Percentiles rank a stretch among this genome's conserved stretches.
These are phyloP conservation scores for Malurus melanocephalus DNA, from an alignment of 2,113 vertebrate genomes.

Conservation along the genomic window DNA sequence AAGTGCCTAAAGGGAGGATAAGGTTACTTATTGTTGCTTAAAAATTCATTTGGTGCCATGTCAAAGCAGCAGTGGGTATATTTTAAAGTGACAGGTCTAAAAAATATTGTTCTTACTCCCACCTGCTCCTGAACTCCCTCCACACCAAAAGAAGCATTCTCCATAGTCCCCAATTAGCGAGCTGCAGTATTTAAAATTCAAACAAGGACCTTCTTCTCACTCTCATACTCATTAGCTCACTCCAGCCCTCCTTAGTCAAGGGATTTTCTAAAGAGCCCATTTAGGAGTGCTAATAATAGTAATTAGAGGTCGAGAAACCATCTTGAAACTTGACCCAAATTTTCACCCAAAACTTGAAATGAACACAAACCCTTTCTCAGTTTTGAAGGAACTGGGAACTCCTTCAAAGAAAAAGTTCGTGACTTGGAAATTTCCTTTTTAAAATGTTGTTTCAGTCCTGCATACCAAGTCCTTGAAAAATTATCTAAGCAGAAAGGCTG, in stretches of 20 bases:
- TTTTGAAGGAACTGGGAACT: slow-evolving; percentile 38
- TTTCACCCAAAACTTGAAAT: slow-evolving; percentile 66
- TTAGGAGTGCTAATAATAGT: slow-evolving; percentile 68
- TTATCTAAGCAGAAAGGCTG: slow-evolving; percentile 39
- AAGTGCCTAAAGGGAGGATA: slow-evolving; percentile 42
- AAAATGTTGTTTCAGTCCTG: slow-evolving; percentile 42
- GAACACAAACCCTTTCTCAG: slow-evolving; percentile 39
- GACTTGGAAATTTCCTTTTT: slow-evolving; percentile 52
- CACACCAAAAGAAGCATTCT: slow-evolving; percentile 28
- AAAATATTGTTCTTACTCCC: slow-evolving; percentile 52
- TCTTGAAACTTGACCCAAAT: slow-evolving; percentile 70
- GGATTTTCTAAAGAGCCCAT: slow-evolving; percentile 67
- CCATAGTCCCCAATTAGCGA: slow-evolving; percentile 48
- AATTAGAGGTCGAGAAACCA: slow-evolving; percentile 71
- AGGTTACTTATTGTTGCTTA: slow-evolving; percentile 49
- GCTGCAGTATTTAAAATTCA: slow-evolving; percentile 62
- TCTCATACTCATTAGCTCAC: slow-evolving; percentile 68
- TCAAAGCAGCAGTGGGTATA: slow-evolving; percentile 46
- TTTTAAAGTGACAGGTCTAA: slow-evolving; percentile 58
- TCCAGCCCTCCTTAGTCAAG: slow-evolving; percentile 47
- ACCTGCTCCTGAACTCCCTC: slow-evolving; percentile 35
- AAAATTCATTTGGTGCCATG: slow-evolving; percentile 24
- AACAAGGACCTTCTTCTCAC: slow-evolving; percentile 60
- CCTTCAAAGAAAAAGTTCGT: slow-evolving; percentile 44
- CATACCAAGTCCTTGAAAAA: slow-evolving; percentile 31